phyloP scores from a whole-genome alignment of 2,797 vertebrate genomes.

The Lophius americanus region DNA sequence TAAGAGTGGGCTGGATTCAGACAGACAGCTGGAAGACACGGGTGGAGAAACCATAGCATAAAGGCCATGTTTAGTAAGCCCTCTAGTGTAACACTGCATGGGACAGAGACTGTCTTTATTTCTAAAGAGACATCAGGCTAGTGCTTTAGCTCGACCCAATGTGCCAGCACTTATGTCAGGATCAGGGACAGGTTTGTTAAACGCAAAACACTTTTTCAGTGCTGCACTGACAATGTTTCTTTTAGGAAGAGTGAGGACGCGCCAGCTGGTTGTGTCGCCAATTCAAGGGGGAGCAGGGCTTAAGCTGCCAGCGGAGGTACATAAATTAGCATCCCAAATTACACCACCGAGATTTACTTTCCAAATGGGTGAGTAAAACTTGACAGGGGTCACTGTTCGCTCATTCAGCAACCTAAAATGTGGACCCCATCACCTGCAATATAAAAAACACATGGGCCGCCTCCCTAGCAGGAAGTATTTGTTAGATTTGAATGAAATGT shows the following conservation, averaged over 20 bases:
- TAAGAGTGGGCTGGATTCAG: slow-evolving; percentile 18
- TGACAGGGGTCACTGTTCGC: slow-evolving; percentile 72
- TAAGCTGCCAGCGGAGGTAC: slow-evolving; percentile 74
- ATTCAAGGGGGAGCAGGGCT: slow-evolving; percentile 69
- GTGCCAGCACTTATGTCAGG: slow-evolving; percentile 57
- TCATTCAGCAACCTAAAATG: slow-evolving; percentile 65
- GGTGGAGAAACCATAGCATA: slow-evolving; percentile 31
- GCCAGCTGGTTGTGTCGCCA: slow-evolving; percentile 71
- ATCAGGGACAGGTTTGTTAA: slow-evolving; percentile 52
- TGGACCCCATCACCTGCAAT: slow-evolving; percentile 39
- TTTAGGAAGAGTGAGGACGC: slow-evolving; percentile 64
- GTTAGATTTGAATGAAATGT: slow-evolving; percentile 50
- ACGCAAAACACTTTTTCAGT: slow-evolving; percentile 50
- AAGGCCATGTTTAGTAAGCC: slow-evolving; percentile 43
- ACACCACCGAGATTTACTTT: slow-evolving; percentile 70
- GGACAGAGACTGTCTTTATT: slow-evolving; percentile 60
- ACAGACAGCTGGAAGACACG: slow-evolving; percentile 36
- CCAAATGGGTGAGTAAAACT: slow-evolving; percentile 60
- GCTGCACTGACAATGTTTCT: slow-evolving; percentile 64
- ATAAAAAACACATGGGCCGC: slow-evolving; percentile 22
- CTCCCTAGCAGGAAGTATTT: slow-evolving; percentile 30
- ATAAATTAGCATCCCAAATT: slow-evolving; percentile 78
- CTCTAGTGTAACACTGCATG: slow-evolving; percentile 47
- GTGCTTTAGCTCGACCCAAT: slow-evolving; percentile 40
- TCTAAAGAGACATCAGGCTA: slow-evolving; percentile 47